Evolutionary conservation across 2,113 vertebrate genomes (phyloP).

Genomic region (Enhydra lutris): DNA sequence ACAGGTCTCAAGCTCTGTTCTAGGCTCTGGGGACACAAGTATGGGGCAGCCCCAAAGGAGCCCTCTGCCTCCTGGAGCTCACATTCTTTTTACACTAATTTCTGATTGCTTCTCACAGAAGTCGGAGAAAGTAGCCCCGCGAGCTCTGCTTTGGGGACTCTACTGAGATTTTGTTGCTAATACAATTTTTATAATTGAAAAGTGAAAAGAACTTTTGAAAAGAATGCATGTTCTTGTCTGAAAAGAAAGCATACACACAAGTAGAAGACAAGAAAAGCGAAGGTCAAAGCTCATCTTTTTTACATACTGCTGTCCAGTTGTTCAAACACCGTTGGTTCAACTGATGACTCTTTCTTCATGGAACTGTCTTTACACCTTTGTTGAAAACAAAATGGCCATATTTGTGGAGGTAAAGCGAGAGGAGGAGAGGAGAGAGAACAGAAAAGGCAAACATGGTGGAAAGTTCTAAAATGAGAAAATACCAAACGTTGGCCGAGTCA

Average conservation of each 20-base stretch:
- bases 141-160: not conserved
- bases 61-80: not conserved
- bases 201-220: not conserved
- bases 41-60: accelerated
- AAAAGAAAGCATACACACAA: not conserved
- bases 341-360: not conserved
- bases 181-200: not conserved
- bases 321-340: not conserved
- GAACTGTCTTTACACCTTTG: not conserved
- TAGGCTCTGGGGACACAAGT: not conserved
- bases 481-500: accelerated
- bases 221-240: not conserved
- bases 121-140: not conserved
- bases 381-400: not conserved
- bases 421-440: not conserved
- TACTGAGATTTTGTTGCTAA: not conserved
- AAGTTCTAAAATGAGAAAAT: not conserved
- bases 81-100: not conserved
- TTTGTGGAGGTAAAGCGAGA: not conserved
- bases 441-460: not conserved
- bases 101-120: not conserved
- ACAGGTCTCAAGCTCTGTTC: no score
- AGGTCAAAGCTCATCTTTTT: not conserved
- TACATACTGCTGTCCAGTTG: accelerated
- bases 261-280: accelerated